Percentiles rank a stretch among this genome's conserved stretches.
phyloP scores from a whole-genome alignment of 2,888 invertebrate species.

The Melinopterus prodromus region DNA sequence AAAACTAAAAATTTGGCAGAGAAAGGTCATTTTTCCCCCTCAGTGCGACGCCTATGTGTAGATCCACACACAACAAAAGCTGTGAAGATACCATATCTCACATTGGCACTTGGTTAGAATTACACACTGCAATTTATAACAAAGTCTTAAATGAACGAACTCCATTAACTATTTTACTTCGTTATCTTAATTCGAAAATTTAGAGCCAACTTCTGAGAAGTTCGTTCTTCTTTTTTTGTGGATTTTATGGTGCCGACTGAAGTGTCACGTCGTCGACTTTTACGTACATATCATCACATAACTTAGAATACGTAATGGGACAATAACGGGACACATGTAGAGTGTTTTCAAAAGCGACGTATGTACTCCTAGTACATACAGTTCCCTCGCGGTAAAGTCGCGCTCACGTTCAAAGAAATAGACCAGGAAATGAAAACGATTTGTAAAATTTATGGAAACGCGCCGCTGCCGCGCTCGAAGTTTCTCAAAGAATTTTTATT shows the following conservation, averaged over 20 bases:
- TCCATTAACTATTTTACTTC: neutral
- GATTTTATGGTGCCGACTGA: neutral
- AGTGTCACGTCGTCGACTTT: neutral
- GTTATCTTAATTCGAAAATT: neutral
- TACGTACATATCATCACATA: neutral
- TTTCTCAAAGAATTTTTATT: neutral
- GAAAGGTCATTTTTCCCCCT: too few relatives aligned
- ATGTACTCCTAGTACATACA: neutral
- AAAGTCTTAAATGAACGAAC: neutral
- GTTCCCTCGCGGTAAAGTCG: neutral
- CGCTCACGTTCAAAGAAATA: neutral
- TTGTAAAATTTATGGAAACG: neutral
- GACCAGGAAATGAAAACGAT: constrained; percentile 4
- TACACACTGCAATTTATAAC: neutral
- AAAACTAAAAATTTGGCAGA: too few relatives aligned
- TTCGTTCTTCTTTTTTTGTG: neutral
- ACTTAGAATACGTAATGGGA: neutral
- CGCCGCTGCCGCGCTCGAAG: neutral
- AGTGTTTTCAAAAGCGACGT: neutral
- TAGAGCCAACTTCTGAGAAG: neutral
- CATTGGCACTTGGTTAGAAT: neutral
- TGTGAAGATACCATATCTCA: neutral
- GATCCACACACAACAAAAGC: neutral
- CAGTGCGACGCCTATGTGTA: too few relatives aligned
- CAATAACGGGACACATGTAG: neutral